Evolutionary conservation across 1,140 invertebrate species (phyloP), one percentile per base, ranked within the genome.

Genomic region (Theocolax elegans): DNA sequence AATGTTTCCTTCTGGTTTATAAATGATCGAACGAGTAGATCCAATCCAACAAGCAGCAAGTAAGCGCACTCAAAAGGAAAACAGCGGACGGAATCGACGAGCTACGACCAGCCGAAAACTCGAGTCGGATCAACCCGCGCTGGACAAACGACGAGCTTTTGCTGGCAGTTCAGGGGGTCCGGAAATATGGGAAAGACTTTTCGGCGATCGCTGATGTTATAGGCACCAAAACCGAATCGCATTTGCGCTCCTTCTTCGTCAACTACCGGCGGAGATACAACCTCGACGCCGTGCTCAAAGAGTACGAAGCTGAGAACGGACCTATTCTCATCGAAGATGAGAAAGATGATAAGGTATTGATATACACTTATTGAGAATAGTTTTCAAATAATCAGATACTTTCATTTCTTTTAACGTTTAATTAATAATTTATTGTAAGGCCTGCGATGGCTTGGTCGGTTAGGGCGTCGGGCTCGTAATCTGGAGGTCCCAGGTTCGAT

Each of bases 101-200:
- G 44, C 86, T 92, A 51, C 88, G 92, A 76, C 91, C 92, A 25
- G 87, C 89, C 0, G 90, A 91, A 74, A 89, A 90, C 0, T 87
- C 88, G 0, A 91, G 88, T 69, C 90, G 93, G 74, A 92, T 96
- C 44, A 96, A 95, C 82, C 90, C 93, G 1, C 89, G 95, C 54
- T 99, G 97, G 97, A 95, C 93, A 13, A 93, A 94, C 76, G 96
- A 98, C 75, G 97, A 99, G 86, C 84, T 96, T 9, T 84, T 97
- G 9, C 85, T 98, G 67, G 96, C 95, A 12, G 93, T 97, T 29
- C 94, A 97, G 84, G 96, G 95, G 82, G 91, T 98, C 38, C 89
- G 95, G 49, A 96, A 96, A 83, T 98, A 96, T 86, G 97, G 97
- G 76, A 97, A 96, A 87, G 94, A 98, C 84, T 98, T 97, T 86